Base-by-base conservation (phyloP, 2,113 vertebrate species). In the Lagopus muta region DNA sequence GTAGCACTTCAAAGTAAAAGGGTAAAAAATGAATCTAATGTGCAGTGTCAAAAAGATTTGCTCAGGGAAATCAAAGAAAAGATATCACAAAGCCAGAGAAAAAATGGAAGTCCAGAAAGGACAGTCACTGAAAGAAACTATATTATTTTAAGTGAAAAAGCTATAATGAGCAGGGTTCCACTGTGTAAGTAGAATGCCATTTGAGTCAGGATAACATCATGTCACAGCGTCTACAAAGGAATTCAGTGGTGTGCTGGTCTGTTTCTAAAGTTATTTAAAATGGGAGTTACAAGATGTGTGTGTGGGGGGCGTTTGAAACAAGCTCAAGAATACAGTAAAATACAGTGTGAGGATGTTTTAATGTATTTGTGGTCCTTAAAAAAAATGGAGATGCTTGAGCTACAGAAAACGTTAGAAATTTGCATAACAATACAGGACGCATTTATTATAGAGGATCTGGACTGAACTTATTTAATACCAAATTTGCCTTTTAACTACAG, bases 161-260 rank as follows among this genome's bases (percentile, higher is more conserved):
- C 2, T 27, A 75, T 75, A 77, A 17, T 8, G 38, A 57, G 4
- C 43, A 45, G 78, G 82, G 14, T 50, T 82, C 43, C 11, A 34
- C 34, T 43, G 36, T 24, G 32, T 47, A 88, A 88, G 30, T 43
- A 55, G 22, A 88, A 90, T 62, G 14, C 4, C 76, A 11, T 32
- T 47, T 92, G 62, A 93, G 71, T 80, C 17, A 71, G 27, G 28
- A 88, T 91, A 95, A 87, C 77, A 78, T 89, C 78, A 83, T 92
- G 34, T 82, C 38, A 30, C 17, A 16, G 36, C 57, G 66, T 92
- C 90, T 88, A 76, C 30, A 88, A 73, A 84, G 43, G 18, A 93
- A 92, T 47, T 86, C 69, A 83, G 18, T 38, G 48, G 83, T 71
- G 20, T 75, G 45, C 43, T 86, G 78, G 65, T 60, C 67, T 45